Evolutionary conservation across 2,888 invertebrate genomes (phyloP).

Genomic region (Platynereis dumerilii): DNA sequence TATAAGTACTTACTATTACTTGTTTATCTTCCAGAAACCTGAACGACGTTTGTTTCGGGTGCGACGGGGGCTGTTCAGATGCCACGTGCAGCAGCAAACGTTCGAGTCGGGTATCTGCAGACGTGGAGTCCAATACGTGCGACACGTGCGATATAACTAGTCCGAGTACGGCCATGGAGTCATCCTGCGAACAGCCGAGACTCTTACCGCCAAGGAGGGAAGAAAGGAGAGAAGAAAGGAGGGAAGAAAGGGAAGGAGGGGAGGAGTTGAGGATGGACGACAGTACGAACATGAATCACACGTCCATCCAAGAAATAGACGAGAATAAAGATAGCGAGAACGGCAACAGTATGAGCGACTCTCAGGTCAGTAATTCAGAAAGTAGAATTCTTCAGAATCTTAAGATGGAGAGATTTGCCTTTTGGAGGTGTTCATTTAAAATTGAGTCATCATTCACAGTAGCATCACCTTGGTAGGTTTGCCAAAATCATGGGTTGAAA

Average conservation of each 20-base stretch:
- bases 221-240: neutral
- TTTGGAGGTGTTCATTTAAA: no score
- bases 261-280: slow-evolving; percentile 10
- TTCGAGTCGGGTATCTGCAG: slow-evolving; percentile 46
- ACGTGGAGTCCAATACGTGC: slow-evolving; percentile 51
- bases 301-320: slow-evolving; percentile 1
- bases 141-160: slow-evolving; percentile 35
- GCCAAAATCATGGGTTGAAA: no score
- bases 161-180: slow-evolving; percentile 4
- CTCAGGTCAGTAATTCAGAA: slow-evolving; percentile 3
- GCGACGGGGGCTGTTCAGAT: slow-evolving; percentile 58
- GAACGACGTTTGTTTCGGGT: slow-evolving; percentile 61
- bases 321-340: slow-evolving; percentile 27
- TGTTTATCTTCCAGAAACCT: slow-evolving; percentile 40
- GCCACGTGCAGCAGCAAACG: slow-evolving; percentile 51
- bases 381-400: no score
- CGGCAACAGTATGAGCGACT: slow-evolving; percentile 30
- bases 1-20: no score
- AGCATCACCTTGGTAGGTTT: no score
- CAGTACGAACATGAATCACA: slow-evolving; percentile 19
- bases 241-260: neutral
- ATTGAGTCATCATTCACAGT: no score
- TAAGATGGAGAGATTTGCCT: no score
- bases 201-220: slow-evolving; percentile 1
- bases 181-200: slow-evolving; percentile 13